Conservation (phyloP, 1,140 invertebrate genomes). For the Tribolium castaneum region DNA sequence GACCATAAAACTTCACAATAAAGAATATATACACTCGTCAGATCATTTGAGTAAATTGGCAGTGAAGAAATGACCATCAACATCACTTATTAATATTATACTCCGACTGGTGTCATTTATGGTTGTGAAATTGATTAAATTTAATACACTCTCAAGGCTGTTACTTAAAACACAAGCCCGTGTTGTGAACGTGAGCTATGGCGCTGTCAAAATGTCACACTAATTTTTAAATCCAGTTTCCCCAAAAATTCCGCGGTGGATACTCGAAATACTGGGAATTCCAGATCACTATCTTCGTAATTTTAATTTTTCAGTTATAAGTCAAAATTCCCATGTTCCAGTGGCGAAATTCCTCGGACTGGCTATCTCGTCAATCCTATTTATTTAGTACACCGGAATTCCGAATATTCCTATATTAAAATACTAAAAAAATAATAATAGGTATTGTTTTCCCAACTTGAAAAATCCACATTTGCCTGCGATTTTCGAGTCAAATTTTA, state of each 20-base stretch:
- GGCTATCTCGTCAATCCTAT: neutral
- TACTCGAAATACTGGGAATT: conserved; percentile 16
- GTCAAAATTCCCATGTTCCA: conserved; percentile 16
- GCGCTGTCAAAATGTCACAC: conserved; percentile 13
- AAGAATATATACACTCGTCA: conserved; percentile 4
- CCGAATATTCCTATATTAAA: neutral
- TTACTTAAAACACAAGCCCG: neutral
- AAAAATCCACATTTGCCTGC: neutral
- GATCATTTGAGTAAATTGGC: conserved; percentile 17
- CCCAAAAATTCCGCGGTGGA: conserved; percentile 4
- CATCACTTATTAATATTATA: neutral
- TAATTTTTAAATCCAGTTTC: conserved; percentile 21
- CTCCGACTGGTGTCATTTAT: neutral
- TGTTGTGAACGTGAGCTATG: conserved; percentile 2
- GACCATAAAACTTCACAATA: conserved; percentile 1
- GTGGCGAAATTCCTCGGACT: conserved; percentile 15
- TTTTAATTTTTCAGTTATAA: conserved; percentile 10
- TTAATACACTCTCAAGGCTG: neutral
- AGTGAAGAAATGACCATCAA: neutral
- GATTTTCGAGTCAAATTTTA: neutral
- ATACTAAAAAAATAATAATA: neutral
- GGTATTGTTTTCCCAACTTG: neutral
- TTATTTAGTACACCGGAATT: neutral
- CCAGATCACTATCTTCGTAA: conserved; percentile 18
- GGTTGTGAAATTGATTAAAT: conserved; percentile 10